A percentile compares a stretch with the other conserved stretches of the same genome.
Conservation (phyloP, 2,113 vertebrate species). For the Microcebus murinus region DNA sequence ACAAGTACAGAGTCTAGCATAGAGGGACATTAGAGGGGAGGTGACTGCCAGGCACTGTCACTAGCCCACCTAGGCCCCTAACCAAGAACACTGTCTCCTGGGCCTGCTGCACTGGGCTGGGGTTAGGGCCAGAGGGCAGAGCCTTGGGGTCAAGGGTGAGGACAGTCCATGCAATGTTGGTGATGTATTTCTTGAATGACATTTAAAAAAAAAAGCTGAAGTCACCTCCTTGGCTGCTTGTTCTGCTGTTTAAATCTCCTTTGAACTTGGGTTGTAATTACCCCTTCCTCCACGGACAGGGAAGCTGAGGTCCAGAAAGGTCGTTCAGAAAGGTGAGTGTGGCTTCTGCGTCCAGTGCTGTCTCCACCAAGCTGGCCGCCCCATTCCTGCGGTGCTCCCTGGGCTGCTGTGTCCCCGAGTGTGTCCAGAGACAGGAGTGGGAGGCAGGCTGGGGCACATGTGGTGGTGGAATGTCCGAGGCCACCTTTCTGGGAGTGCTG, state of each 20-base stretch:
- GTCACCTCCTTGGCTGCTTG: rapidly evolving
- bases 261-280: not conserved
- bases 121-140: not conserved
- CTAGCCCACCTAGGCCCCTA: not conserved
- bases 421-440: rapidly evolving
- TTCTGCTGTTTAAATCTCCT: not conserved
- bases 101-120: too few species aligned
- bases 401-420: not conserved
- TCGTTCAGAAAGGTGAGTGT: not conserved
- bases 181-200: not conserved
- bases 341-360: not conserved
- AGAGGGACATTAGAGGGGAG: not conserved
- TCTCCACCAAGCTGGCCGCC: too few species aligned
- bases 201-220: not conserved
- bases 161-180: not conserved
- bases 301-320: not conserved
- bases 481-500: not conserved
- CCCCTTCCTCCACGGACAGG: not conserved
- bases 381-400: not conserved
- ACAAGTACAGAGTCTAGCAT: not conserved
- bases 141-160: not conserved
- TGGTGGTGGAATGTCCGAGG: not conserved
- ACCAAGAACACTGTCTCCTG: rapidly evolving
- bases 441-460: too few species aligned
- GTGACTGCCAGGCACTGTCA: not conserved